phyloP scores from a whole-genome alignment of 1,140 invertebrate species.

The Drosophila ananassae region DNA sequence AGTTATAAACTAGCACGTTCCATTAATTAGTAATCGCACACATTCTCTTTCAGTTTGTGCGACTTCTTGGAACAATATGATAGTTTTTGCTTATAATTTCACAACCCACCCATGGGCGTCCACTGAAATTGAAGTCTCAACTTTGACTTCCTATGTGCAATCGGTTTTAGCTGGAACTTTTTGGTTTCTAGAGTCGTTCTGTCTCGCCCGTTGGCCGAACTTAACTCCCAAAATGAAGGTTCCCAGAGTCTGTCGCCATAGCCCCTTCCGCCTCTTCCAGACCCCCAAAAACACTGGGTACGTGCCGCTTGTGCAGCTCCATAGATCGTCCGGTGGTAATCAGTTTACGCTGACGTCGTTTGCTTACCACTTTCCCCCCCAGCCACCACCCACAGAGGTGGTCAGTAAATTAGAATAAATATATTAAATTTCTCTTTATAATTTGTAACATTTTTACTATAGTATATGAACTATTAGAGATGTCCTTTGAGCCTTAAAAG shows the following conservation, averaged over 20 bases:
- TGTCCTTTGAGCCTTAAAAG: too few relatives aligned
- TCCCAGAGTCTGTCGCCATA: constrained; percentile 37
- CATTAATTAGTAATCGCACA: constrained; percentile 38
- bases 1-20: constrained; percentile 28
- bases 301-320: constrained; percentile 63
- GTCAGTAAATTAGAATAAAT: not conserved
- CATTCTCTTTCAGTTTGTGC: not conserved
- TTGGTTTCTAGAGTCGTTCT: constrained; percentile 27
- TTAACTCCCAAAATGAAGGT: constrained; percentile 65
- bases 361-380: constrained; percentile 40
- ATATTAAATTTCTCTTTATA: not conserved
- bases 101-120: constrained; percentile 46
- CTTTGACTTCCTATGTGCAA: constrained; percentile 69
- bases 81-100: constrained; percentile 44
- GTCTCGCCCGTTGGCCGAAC: constrained; percentile 47
- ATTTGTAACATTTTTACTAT: too few relatives aligned
- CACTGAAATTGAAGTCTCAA: constrained; percentile 62
- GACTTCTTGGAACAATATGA: constrained; percentile 33
- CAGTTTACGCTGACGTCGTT: constrained; percentile 80
- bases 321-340: constrained; percentile 68
- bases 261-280: not conserved
- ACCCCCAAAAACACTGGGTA: constrained; percentile 45
- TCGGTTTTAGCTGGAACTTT: constrained; percentile 50
- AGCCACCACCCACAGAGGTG: constrained; percentile 2
- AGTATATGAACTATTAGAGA: too few relatives aligned